Evolutionary conservation across 2,113 vertebrate species (phyloP).

Genomic region (Sinocyclocheilus anshuiensis): DNA sequence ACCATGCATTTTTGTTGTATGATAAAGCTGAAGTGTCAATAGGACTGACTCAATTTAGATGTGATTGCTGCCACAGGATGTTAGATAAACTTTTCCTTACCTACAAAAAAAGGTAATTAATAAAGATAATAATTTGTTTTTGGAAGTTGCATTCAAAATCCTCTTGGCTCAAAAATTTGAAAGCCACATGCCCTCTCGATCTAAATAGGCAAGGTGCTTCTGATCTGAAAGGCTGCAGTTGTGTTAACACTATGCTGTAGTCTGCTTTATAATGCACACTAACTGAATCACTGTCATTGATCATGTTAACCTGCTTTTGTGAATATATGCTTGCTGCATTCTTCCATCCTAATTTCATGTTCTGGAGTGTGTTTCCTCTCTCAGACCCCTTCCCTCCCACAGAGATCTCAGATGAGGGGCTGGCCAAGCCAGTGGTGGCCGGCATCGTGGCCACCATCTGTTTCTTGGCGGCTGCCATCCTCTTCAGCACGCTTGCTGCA

Average conservation of each 20-base stretch:
- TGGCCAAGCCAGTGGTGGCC: slow-evolving; percentile 94
- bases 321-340: slow-evolving; percentile 49
- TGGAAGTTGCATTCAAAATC: background rate
- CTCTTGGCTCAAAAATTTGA: background rate
- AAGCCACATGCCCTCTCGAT: background rate
- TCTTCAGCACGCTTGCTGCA: slow-evolving; percentile 97
- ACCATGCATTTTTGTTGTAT: background rate
- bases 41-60: background rate
- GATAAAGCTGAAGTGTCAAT: background rate
- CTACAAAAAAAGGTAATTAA: background rate
- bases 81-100: background rate
- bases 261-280: slow-evolving; percentile 30
- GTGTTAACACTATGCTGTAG: background rate
- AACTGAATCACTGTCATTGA: background rate
- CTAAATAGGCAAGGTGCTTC: background rate
- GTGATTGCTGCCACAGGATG: background rate
- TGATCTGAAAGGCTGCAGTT: background rate
- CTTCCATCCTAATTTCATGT: slow-evolving; percentile 53
- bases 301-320: slow-evolving; percentile 33
- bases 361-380: slow-evolving; percentile 47
- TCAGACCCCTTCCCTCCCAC: slow-evolving; percentile 93
- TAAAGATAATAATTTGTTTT: background rate
- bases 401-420: slow-evolving; percentile 91
- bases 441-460: slow-evolving; percentile 98
- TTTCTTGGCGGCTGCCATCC: slow-evolving; percentile 94